Conservation (phyloP, 1,140 invertebrate species). For the Paraescarpia echinospica region DNA sequence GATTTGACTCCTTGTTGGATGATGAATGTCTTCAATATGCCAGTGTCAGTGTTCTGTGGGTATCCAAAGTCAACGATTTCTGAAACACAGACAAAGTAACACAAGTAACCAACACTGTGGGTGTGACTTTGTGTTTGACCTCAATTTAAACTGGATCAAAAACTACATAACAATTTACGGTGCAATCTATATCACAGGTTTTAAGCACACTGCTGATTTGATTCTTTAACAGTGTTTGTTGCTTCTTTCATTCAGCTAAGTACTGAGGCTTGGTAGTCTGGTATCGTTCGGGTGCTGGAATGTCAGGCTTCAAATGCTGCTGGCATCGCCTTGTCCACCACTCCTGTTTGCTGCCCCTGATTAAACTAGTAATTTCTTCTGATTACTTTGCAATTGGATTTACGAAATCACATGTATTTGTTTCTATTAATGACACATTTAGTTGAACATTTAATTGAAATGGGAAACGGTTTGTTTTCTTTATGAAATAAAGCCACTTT, state of each 20-base stretch:
- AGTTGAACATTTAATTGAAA: no score
- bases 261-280: no score
- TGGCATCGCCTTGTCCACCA: no score
- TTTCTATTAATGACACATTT: no score
- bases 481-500: no score
- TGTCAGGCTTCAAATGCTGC: no score
- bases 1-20: constrained; percentile 99
- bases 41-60: constrained; percentile 99
- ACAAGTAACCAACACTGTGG: neutral
- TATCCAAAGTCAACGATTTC: constrained; percentile 99
- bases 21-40: constrained; percentile 98
- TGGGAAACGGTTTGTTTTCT: no score
- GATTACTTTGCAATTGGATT: no score
- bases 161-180: neutral
- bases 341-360: no score
- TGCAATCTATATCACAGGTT: neutral
- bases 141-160: neutral
- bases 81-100: constrained; percentile 57
- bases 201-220: neutral
- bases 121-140: neutral
- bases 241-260: neutral
- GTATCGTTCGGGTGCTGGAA: no score
- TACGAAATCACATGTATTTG: no score
- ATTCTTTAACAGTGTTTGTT: neutral
- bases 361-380: no score